Conservation (phyloP, 2,113 vertebrate genomes). For the Alligator sinensis region DNA sequence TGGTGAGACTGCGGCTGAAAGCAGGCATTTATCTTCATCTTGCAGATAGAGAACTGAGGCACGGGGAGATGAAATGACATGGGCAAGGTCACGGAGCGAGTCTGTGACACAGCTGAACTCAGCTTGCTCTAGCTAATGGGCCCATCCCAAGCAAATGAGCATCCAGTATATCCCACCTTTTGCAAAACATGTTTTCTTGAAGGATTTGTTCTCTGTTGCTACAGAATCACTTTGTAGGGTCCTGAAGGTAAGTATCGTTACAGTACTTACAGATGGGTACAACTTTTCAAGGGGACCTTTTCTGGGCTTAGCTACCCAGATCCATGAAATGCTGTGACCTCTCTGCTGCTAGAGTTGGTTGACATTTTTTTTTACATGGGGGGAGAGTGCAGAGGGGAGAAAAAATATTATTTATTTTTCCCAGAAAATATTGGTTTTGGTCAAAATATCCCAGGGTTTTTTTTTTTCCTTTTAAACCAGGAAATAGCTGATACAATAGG, state of each 20-base stretch:
- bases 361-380: not conserved
- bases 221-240: not conserved
- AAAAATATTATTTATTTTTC: no score
- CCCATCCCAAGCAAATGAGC: not conserved
- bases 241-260: not conserved
- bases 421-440: not conserved
- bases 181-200: not conserved
- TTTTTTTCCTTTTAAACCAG: no score
- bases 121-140: not conserved
- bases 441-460: not conserved
- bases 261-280: not conserved
- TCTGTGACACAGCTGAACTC: not conserved
- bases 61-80: not conserved
- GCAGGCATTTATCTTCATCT: not conserved
- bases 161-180: not conserved
- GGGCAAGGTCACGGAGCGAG: not conserved
- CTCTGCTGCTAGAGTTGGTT: no score
- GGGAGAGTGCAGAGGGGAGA: no score
- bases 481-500: no score
- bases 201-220: not conserved
- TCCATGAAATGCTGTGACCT: not conserved
- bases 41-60: not conserved
- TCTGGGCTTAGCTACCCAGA: not conserved
- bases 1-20: not conserved
- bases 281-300: not conserved